Evolutionary conservation across 2,888 invertebrate species (phyloP), one percentile per base, ranked within the genome.

Genomic region (Emmelina monodactyla): DNA sequence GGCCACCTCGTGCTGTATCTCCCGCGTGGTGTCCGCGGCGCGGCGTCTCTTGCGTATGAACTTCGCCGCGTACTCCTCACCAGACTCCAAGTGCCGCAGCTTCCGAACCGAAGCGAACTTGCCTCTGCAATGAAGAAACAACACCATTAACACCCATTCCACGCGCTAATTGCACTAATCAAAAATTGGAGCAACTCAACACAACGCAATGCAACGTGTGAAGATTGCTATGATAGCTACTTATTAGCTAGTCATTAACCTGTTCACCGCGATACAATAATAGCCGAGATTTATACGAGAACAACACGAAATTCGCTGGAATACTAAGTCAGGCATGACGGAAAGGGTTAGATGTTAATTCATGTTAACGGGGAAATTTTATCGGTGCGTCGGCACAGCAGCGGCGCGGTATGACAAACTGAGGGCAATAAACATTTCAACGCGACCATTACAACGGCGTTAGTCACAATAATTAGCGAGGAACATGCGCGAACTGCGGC

Each of bases 81-180:
- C 92, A 35, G 91, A 91, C 51, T 88, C 85, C 68, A 89, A 87
- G 82, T 96, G 92, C 19, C 90, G 85, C 62, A 94, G 93, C 70
- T 93, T 88, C 61, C 92, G 89, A 46, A 97, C 97, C 46, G 95
- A 92, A 32, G 97, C 97, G 71, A 96, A 97, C 81, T 97, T 97
- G 35, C 97, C 97, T 71, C 97, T 97, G 88, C n/a, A 88, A 47
- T n/a, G n/a, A n/a, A n/a, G n/a, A n/a, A n/a, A n/a, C n/a, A n/a
- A n/a, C n/a, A n/a, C n/a, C n/a, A n/a, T n/a, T n/a, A n/a, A n/a
- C n/a, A n/a, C n/a, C n/a, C n/a, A n/a, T n/a, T n/a, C n/a, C n/a
- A n/a, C n/a, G n/a, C n/a, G n/a, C n/a, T n/a, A n/a, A n/a, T n/a
- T n/a, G n/a, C n/a, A n/a, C n/a, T n/a, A n/a, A n/a, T n/a, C n/a